Evolutionary conservation across 2,797 vertebrate genomes (phyloP).

Genomic region (Spea hammondii): DNA sequence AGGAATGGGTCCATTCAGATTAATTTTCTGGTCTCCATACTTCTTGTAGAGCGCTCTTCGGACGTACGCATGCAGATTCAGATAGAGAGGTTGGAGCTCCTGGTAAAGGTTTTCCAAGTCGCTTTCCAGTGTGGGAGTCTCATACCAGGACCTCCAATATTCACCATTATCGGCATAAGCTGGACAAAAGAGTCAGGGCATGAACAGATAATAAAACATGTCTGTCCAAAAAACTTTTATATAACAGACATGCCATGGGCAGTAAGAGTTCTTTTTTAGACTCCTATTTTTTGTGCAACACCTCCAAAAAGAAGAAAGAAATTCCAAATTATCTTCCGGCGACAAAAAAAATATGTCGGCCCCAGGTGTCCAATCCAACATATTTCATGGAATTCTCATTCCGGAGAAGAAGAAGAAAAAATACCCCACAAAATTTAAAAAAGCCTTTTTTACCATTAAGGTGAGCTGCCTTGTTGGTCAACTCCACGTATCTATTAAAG

Average conservation of each 20-base stretch:
- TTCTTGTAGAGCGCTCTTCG: slow-evolving; percentile 83
- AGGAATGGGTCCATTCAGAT: slow-evolving; percentile 90
- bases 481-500: slow-evolving; percentile 83
- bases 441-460: slow-evolving; percentile 78
- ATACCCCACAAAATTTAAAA: neutral
- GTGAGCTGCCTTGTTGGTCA: slow-evolving; percentile 87
- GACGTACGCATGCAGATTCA: slow-evolving; percentile 88
- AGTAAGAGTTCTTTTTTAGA: too few species aligned
- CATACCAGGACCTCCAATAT: slow-evolving; percentile 90
- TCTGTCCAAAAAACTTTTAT: too few species aligned
- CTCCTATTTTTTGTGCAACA: too few species aligned
- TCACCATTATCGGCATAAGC: slow-evolving; percentile 85
- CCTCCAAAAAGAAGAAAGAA: too few species aligned
- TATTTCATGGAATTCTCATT: too few species aligned
- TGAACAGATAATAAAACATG: neutral
- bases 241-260: too few species aligned
- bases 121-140: slow-evolving; percentile 81
- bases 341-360: too few species aligned
- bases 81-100: slow-evolving; percentile 89
- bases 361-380: too few species aligned
- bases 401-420: neutral
- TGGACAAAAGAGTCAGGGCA: slow-evolving; percentile 53
- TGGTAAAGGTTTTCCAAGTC: slow-evolving; percentile 86
- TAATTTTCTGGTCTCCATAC: slow-evolving; percentile 78
- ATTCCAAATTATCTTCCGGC: too few species aligned